Evolutionary conservation across 2,888 invertebrate genomes (phyloP).

Genomic region (Helobdella robusta): DNA sequence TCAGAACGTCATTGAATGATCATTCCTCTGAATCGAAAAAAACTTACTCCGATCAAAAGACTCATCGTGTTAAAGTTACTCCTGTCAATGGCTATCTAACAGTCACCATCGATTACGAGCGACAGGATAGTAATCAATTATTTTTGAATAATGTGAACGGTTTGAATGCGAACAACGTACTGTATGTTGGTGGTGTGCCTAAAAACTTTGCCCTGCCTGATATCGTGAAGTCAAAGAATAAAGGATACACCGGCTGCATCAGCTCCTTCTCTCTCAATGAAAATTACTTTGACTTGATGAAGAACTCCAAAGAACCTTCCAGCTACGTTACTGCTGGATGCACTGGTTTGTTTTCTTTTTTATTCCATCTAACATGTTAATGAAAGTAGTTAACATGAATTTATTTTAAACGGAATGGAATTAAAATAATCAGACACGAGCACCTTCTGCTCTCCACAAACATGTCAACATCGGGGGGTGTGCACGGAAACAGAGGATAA

Average conservation of each 20-base stretch:
- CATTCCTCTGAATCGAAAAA: background rate
- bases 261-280: conserved; percentile 43
- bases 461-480: conserved; percentile 39
- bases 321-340: conserved; percentile 32
- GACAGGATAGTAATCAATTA: no score
- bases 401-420: no score
- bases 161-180: no score
- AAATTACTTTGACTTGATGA: conserved; percentile 37
- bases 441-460: conserved; percentile 33
- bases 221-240: conserved; percentile 36
- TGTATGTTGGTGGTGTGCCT: conserved; percentile 44
- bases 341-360: conserved; percentile 28
- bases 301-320: conserved; percentile 27
- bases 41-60: no score
- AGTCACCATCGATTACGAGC: conserved; percentile 39
- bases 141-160: no score
- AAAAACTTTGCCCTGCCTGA: conserved; percentile 35
- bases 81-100: conserved; percentile 40
- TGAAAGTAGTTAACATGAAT: no score
- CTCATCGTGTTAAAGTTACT: no score
- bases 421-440: conserved; percentile 28
- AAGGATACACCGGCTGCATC: conserved; percentile 45
- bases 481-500: conserved; percentile 35
- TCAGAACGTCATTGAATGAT: background rate
- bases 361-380: background rate